A percentile compares a stretch with the other conserved stretches of the same genome.
Evolutionary conservation across 2,797 vertebrate genomes (phyloP).

Genomic region (Otolemur crassicaudatus): DNA sequence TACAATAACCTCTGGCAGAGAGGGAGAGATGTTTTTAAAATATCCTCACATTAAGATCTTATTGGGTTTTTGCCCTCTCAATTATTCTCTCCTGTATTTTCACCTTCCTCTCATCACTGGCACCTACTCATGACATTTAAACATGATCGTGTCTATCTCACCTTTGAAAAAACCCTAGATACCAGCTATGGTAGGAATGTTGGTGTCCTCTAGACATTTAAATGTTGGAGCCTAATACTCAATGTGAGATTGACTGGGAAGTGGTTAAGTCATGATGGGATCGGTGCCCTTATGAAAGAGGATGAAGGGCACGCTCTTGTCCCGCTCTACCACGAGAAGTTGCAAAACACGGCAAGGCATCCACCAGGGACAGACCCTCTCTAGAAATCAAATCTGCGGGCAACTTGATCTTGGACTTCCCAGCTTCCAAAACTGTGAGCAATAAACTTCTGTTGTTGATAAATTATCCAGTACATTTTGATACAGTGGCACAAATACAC

Average conservation of each 20-base stretch:
- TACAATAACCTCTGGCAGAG: background rate
- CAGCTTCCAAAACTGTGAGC: background rate
- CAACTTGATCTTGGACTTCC: background rate
- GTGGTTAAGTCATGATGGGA: background rate
- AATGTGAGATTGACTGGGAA: background rate
- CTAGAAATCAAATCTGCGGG: background rate
- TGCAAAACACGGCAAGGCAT: background rate
- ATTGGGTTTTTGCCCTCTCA: background rate
- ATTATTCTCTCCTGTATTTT: background rate
- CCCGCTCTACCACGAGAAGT: background rate
- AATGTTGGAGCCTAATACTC: background rate
- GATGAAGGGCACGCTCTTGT: background rate
- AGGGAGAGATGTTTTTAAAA: background rate
- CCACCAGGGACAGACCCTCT: background rate
- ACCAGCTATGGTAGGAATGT: background rate
- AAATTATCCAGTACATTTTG: background rate
- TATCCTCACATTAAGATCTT: background rate
- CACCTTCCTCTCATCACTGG: background rate
- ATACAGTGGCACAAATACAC: background rate
- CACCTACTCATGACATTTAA: background rate
- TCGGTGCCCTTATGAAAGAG: background rate
- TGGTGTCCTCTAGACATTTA: background rate
- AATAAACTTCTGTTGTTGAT: background rate
- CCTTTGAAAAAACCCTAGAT: background rate
- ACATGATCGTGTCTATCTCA: background rate